Conservation (phyloP, 2,113 vertebrate species). For the Cyanistes caeruleus region DNA sequence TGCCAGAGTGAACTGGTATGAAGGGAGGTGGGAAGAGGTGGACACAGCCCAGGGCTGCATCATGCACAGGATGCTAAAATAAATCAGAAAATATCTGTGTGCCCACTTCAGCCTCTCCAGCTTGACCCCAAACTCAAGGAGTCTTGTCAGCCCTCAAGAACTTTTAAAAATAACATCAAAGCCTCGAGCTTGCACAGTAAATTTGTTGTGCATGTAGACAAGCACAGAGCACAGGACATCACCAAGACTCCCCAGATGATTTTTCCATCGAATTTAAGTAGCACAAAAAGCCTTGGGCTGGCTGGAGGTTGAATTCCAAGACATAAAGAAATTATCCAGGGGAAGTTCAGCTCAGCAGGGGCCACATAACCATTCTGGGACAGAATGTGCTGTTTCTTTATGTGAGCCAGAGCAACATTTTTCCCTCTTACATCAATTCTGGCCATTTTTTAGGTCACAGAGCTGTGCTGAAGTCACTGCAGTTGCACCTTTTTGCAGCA, state of each 20-base stretch:
- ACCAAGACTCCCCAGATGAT: background rate
- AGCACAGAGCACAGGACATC: background rate
- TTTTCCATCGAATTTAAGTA: background rate
- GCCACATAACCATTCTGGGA: background rate
- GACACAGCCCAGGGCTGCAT: background rate
- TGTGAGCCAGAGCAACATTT: background rate
- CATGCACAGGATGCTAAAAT: background rate
- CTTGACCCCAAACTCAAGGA: background rate
- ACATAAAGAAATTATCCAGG: background rate
- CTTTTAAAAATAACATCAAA: background rate
- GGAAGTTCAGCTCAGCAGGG: background rate
- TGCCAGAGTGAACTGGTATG: background rate
- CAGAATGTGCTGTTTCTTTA: background rate
- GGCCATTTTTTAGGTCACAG: background rate
- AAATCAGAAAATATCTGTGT: background rate
- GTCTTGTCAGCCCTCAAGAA: background rate
- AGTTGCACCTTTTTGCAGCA: background rate
- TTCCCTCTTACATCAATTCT: background rate
- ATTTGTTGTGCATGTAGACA: background rate
- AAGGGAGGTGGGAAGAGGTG: background rate
- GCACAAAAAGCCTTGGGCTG: background rate
- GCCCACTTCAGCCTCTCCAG: background rate
- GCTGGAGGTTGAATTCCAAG: background rate
- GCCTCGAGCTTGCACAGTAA: background rate
- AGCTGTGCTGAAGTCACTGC: background rate